Evolutionary conservation across 2,113 vertebrate genomes (phyloP), one percentile per base, ranked within the genome.

Genomic region (Scalopus aquaticus): DNA sequence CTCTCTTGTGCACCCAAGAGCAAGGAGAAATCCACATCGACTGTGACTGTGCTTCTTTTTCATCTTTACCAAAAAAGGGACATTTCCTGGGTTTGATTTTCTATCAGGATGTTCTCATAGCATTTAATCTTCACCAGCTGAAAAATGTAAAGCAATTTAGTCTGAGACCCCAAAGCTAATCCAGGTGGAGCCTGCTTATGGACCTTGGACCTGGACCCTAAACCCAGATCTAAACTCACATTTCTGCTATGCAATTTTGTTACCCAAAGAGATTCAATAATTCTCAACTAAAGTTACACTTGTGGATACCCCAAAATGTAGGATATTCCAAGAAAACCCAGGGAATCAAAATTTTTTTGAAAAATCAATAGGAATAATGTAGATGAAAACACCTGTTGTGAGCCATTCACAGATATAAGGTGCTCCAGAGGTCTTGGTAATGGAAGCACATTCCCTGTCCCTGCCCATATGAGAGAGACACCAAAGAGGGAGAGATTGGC

Each of bases 161-260:
- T 76, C 64, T 88, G 82, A 92, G 78, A 37, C 37, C 39, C 89
- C 20, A 89, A 44, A 94, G 44, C 78, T 88, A 93, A 83, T 79
- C 39, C 37, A 0, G 1, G 54, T 64, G 24, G 24, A 87, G 30
- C 32, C 73, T 60, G 60, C 32, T 32, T 51, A 64, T 79, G 69
- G 77, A 90, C 67, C 88, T 51, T 72, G 86, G 51, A 88, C 35
- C 58, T 26, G 20, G 19, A 85, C 28, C 32, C 35, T 28, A 20
- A 76, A 51, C 72, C 60, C 62, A 32, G 54, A 2, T 51, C 16
- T 16, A 51, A 44, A 32, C 58, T 79, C 46, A 35, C 12, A 46
- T 10, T 78, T 67, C 51, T 76, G 79, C 79, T 73, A 51, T 16
- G n/a, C 13, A 64, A n/a, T 84, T 60, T 7, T 35, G 16, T 9